Evolutionary conservation across 2,888 invertebrate species (phyloP).

Genomic region (Agriopis leucophaearia): DNA sequence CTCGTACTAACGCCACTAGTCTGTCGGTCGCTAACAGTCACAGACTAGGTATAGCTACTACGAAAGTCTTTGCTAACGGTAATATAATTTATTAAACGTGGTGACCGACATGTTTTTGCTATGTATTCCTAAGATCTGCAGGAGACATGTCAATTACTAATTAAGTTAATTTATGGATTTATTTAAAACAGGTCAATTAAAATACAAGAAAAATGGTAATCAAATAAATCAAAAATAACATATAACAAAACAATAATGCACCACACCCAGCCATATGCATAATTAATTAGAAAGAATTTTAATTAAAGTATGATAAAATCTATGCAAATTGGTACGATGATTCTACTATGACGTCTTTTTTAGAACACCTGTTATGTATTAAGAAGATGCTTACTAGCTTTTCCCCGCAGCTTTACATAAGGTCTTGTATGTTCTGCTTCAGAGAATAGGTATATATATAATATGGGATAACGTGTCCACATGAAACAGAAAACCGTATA

Average conservation of each 20-base stretch:
- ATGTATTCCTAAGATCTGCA: no score
- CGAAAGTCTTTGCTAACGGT: no score
- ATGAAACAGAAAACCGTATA: no score
- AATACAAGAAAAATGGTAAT: constrained; percentile 41
- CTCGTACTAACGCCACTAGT: no score
- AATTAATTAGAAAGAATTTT: constrained; percentile 42
- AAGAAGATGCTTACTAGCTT: neutral
- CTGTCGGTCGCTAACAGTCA: no score
- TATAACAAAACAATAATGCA: constrained; percentile 41
- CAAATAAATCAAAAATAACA: constrained; percentile 52
- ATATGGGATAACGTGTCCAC: no score
- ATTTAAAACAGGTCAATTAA: constrained; percentile 1
- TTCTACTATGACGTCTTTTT: constrained; percentile 55
- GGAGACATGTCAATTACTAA: neutral
- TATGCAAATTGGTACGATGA: constrained; percentile 40
- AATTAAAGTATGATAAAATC: constrained; percentile 30
- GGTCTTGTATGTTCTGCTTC: no score
- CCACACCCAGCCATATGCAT: constrained; percentile 44
- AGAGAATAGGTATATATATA: no score
- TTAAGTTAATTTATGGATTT: neutral
- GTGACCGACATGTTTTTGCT: no score
- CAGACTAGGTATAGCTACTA: no score
- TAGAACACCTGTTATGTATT: constrained; percentile 59
- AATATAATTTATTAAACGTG: no score
- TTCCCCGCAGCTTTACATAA: neutral